A percentile compares a stretch with the other conserved stretches of the same genome.
Conservation (phyloP, 2,888 invertebrate species). For the Hololepta plana region DNA sequence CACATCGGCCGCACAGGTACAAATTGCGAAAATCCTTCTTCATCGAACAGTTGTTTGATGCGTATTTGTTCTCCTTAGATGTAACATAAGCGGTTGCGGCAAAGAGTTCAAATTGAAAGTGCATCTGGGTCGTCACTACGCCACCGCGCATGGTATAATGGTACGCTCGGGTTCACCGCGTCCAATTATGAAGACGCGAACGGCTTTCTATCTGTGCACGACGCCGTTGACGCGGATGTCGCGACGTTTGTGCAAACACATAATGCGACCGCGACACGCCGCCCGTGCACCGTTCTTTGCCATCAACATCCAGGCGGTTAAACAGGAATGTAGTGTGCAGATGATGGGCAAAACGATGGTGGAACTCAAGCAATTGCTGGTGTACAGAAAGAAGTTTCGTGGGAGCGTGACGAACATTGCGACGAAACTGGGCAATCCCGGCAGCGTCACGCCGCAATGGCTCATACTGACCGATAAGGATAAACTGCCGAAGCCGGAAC, state of each 20-base stretch:
- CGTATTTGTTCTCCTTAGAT: too few species aligned
- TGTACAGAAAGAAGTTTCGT: slow-evolving; percentile 37
- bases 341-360: slow-evolving; percentile 35
- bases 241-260: slow-evolving; percentile 66
- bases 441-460: slow-evolving; percentile 43
- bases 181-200: slow-evolving; percentile 93
- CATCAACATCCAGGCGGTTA: slow-evolving; percentile 62
- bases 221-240: slow-evolving; percentile 82
- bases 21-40: too few species aligned
- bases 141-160: slow-evolving; percentile 71
- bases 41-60: too few species aligned
- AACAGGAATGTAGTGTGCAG: slow-evolving; percentile 62
- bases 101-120: slow-evolving; percentile 94
- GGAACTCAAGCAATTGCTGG: slow-evolving; percentile 36
- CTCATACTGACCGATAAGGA: slow-evolving; percentile 53
- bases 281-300: slow-evolving; percentile 73
- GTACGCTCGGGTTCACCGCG: slow-evolving; percentile 63
- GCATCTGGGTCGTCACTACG: slow-evolving; percentile 85
- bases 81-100: slow-evolving; percentile 79
- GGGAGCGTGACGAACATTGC: slow-evolving; percentile 55
- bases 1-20: slow-evolving; percentile 67
- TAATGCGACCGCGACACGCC: slow-evolving; percentile 67
- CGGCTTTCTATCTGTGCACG: slow-evolving; percentile 88
- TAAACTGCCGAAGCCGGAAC: slow-evolving; percentile 62
- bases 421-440: slow-evolving; percentile 47